phyloP scores from a whole-genome alignment of 2,113 vertebrate species.

The Nothobranchius kuhntae region DNA sequence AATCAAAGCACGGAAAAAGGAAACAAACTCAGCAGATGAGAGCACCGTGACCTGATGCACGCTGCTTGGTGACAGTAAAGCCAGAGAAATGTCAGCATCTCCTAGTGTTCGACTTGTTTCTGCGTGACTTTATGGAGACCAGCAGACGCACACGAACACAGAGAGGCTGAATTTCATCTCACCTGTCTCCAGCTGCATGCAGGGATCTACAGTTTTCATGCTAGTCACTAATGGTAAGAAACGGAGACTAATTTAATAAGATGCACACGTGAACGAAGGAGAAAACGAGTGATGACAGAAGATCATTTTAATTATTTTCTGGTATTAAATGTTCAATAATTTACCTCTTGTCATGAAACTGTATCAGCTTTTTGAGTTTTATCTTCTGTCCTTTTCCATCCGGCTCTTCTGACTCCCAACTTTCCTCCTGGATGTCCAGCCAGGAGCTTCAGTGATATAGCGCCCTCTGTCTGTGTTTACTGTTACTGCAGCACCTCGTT shows the following conservation, averaged over 20 bases:
- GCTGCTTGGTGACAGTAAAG: neutral
- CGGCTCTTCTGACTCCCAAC: constrained; percentile 8
- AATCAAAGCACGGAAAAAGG: neutral
- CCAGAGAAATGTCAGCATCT: neutral
- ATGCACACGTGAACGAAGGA: neutral
- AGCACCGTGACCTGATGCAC: too few species aligned
- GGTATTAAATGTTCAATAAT: too few species aligned
- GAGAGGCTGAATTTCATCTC: constrained; percentile 9
- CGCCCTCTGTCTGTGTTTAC: constrained; percentile 68
- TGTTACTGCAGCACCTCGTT: constrained; percentile 26
- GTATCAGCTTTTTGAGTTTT: neutral
- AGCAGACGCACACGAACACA: neutral
- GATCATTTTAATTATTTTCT: too few species aligned
- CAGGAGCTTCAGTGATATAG: constrained; percentile 56
- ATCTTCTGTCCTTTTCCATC: neutral
- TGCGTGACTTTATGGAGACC: constrained; percentile 7
- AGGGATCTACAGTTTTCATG: constrained; percentile 53
- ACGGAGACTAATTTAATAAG: constrained; percentile 2
- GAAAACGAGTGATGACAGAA: constrained; percentile 5
- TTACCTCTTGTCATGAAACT: constrained; percentile 14
- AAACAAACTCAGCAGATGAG: neutral
- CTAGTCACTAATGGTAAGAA: constrained; percentile 57
- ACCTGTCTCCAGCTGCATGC: constrained; percentile 53
- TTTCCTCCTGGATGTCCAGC: constrained; percentile 18
- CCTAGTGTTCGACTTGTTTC: constrained; percentile 6